Evolutionary conservation across 1,140 invertebrate species (phyloP), one percentile per base, ranked within the genome.

Genomic region (Drosophila persimilis): DNA sequence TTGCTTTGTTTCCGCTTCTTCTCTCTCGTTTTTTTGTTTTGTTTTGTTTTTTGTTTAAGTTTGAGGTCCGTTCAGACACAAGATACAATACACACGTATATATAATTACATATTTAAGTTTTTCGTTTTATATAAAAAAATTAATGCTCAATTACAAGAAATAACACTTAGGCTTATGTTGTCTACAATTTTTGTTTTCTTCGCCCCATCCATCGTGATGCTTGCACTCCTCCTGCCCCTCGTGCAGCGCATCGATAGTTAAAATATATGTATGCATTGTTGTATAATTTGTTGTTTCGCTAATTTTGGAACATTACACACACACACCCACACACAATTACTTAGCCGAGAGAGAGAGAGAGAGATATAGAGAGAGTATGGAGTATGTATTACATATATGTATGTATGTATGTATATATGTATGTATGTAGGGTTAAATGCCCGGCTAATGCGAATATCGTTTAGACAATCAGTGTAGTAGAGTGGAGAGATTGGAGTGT

Each of bases 11-110:
- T 13, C 11, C 35, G 1, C 35, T 11, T 39, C 35, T 39, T 11
- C 11, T 39, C 31, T 35, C 13, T 61, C 39, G 24, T 17, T 55
- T 60, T 41, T 20, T 45, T 29, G 57, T 29, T 24, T 50, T 41
- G 43, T 47, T 55, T 61, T 46, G 29, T 45, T 60, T 45, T 60
- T 61, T 55, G 29, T 43, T 88, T 76, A 76, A 83, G 83, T 88
- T 88, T 88, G 83, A 88, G 83, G 83, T 88, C 83, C 83, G 83
- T 88, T 85, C 74, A 88, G 83, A 88, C 83, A 77, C 83, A 88
- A 88, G 63, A 71, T 83, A 73, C 83, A 88, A 72, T 51, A 31
- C 9, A 57, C 35, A 39, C 11, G 11, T 13, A 39, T 13, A 39
- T 13, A 39, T 39, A 39, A 13, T 39, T 39, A 39, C 35, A 39